phyloP scores from a whole-genome alignment of 2,888 invertebrate genomes.

The Drosophila mettleri region DNA sequence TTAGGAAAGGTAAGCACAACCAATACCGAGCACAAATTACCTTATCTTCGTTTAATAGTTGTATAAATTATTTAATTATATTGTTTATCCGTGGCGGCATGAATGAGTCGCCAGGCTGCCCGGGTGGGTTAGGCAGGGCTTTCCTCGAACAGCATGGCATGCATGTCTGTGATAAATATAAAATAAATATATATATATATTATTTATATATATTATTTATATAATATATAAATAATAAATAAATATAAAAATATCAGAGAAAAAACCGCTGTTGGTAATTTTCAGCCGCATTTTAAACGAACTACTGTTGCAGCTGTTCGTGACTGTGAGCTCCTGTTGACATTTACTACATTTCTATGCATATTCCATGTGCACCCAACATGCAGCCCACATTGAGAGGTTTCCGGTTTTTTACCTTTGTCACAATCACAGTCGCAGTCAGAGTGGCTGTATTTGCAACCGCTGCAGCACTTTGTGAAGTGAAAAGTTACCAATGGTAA shows the following conservation, averaged over 20 bases:
- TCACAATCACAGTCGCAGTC: not conserved
- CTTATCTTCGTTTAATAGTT: constrained; percentile 36
- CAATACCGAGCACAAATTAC: constrained; percentile 36
- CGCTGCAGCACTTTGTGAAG: constrained; percentile 3
- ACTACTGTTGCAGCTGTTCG: constrained; percentile 22
- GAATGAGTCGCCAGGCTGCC: not conserved
- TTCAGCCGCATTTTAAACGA: constrained; percentile 23
- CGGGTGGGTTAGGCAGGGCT: too few relatives aligned
- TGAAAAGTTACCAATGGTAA: constrained; percentile 6
- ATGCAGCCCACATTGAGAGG: constrained; percentile 37
- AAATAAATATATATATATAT: too few relatives aligned
- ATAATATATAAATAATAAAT: too few relatives aligned
- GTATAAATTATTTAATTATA: constrained; percentile 38
- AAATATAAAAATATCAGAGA: not conserved
- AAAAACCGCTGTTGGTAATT: constrained; percentile 20
- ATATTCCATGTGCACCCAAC: constrained; percentile 51
- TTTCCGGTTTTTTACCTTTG: constrained; percentile 25
- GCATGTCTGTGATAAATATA: not conserved
- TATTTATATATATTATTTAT: too few relatives aligned
- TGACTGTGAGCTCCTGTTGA: constrained; percentile 25
- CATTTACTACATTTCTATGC: constrained; percentile 41
- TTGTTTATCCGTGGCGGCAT: not conserved
- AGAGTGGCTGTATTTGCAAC: not conserved
- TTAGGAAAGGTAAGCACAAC: constrained; percentile 4
- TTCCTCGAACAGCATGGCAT: not conserved